Evolutionary conservation across 2,797 vertebrate species (phyloP), one percentile per base, ranked within the genome.

Genomic region (Hydrocynus forskahlii): DNA sequence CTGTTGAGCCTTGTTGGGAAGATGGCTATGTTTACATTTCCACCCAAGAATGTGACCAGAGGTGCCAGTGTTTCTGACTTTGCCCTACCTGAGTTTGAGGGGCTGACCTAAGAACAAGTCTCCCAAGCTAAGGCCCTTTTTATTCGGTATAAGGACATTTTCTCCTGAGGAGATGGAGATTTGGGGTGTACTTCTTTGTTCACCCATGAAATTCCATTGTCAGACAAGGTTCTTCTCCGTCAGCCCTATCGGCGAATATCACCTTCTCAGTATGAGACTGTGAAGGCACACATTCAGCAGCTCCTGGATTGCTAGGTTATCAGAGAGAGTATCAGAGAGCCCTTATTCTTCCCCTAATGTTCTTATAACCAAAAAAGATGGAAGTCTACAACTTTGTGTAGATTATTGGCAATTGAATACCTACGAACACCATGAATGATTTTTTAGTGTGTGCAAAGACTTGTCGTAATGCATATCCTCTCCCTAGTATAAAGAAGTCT

Each of bases 191-290:
- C 62, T 1, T 25, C 7, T 1, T n/a, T 73, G 5, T 74, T 60
- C n/a, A 25, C n/a, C 14, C 59, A 78, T 52, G 29, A 82, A 14
- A 77, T 77, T 17, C 80, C 68, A 9, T 5, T 82, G 2, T 0
- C n/a, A 0, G 68, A 78, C 14, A 25, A 82, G n/a, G 14, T n/a
- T 10, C 75, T 67, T 1, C 67, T 78, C 0, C 13, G 50, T 9
- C 79, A 76, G 63, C 52, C 38, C 0, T 70, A 81, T 25, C 16
- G 59, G 0, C 60, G 59, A 29, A 29, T 29, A 29, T 3, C 29
- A 29, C 29, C 29, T 29, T 29, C 29, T 29, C 29, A 29, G 29
- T 29, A 29, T 29, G 29, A 29, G 29, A 29, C 29, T 29, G 29
- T 29, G 29, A 29, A 29, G 29, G 29, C 29, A 29, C 29, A 29